Base-by-base conservation (phyloP, 2,888 invertebrate species). In the Eristalinus aeneus region DNA sequence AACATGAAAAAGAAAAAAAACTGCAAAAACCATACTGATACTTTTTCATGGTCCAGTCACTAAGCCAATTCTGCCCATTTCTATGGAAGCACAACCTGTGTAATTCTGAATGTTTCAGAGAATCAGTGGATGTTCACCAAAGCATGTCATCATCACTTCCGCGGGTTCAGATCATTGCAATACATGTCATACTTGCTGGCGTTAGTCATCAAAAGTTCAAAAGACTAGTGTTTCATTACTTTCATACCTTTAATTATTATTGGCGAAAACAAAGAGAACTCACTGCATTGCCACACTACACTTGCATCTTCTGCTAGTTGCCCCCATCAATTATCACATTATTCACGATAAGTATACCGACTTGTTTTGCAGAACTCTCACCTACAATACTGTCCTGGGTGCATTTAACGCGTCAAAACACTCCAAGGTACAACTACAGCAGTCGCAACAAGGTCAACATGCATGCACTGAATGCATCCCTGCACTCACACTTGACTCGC, bases 401-500 rank as follows among this genome's bases (percentile, higher is more conserved):
- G 36, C 31, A 53, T 67, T 81, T 71, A 75, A 76, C 65, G 81
- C 76, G 61, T 72, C 81, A 76, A 71, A 82, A 82, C 71, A 67
- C 58, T 23, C 72, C 58, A 68, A 75, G 58, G 69, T 56, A 46
- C 16, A 71, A 76, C 60, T 76, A 54, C 63, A 34, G 69, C 58
- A 64, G 56, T 80, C 69, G 68, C 69, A 75, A 56, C 56, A 22
- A 56, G 56, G 23, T 56, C 54, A 36, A 20, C n/a, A 46, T 32
- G 31, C 11, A 6, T 20, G 12, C n/a, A 32, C 64, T 56, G 34
- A 58, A 75, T 64, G 39, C 56, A 65, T 71, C 75, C 64, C 64
- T 67, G 36, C 34, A 53, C 39, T 63, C 63, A n/a, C 56, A 81
- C 71, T 75, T 39, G 34, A 65, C 71, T 71, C 65, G 31, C 12